Conservation (phyloP, 2,113 vertebrate genomes). For the Falcunculus frontatus region DNA sequence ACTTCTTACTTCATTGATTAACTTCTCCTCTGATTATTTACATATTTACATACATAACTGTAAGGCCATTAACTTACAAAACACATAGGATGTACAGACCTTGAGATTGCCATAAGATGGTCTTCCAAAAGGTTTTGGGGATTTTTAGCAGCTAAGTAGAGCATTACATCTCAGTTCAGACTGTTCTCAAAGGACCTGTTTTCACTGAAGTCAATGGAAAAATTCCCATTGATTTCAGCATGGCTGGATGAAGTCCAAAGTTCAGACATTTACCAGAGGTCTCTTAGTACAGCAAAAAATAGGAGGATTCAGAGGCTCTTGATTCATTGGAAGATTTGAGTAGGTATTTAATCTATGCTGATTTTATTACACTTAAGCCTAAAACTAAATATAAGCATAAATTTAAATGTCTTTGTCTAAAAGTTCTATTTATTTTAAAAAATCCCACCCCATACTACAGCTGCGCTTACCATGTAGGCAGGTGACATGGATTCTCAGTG, state of each 20-base stretch:
- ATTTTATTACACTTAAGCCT: neutral
- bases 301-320: neutral
- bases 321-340: neutral
- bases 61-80: neutral
- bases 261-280: neutral
- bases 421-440: neutral
- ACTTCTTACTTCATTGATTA: neutral
- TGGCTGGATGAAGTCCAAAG: slow-evolving; percentile 7
- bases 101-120: neutral
- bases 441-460: neutral
- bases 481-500: neutral
- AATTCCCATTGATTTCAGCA: slow-evolving; percentile 35
- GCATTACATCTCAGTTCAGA: neutral
- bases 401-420: neutral
- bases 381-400: neutral
- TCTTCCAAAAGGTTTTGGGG: neutral
- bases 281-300: neutral
- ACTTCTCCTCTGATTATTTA: neutral
- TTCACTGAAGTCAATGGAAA: slow-evolving; percentile 10
- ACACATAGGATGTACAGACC: neutral
- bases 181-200: slow-evolving; percentile 8
- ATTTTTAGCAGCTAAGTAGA: neutral
- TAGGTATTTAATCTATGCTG: neutral
- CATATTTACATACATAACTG: neutral
- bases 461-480: neutral